Evolutionary conservation across 2,113 vertebrate species (phyloP), one percentile per base, ranked within the genome.

Genomic region (Neodontobutis hainanensis): DNA sequence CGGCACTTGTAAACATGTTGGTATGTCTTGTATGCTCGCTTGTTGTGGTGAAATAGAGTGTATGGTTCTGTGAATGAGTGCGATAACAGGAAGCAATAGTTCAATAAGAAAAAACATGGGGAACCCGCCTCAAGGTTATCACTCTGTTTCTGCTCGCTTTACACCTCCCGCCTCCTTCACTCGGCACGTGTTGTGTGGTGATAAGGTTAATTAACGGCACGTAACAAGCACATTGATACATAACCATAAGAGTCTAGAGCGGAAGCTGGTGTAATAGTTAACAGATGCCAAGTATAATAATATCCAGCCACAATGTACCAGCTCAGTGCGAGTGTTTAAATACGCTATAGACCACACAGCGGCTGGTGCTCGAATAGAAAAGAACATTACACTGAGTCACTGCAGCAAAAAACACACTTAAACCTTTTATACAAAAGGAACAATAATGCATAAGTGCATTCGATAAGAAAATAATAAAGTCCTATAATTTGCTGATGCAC

Each of bases 201-300:
- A 90, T 88, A 86, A 87, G 55, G 55, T 67, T 71, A 67, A 88
- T 77, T 85, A 81, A 79, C 78, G 64, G 63, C 36, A 60, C 47
- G 14, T 66, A 72, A 77, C 8, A 14, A 81, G 66, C 69, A 48
- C 9, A 63, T 0, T 48, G 55, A 73, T 77, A 70, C 71, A 74
- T 62, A 59, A 38, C 53, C 47, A 56, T 3, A 14, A 51, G 32
- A 52, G 44, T 15, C 45, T 11, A 35, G n/a, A 61, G 50, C 48
- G 36, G 10, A 48, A 40, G 34, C 43, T 56, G 60, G 12, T 11
- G 14, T 35, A 48, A 12, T 12, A 47, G 36, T 59, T 14, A 49
- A 11, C 50, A 52, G 1, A 27, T 27, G 19, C 19, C 38, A 40
- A 40, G 38, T 6, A 40, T 6, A 40, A 40, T 40, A 40, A 40